These are phyloP conservation scores for Cheilosia variabilis DNA, from an alignment of 2,888 invertebrate species.

Conservation along the genomic window DNA sequence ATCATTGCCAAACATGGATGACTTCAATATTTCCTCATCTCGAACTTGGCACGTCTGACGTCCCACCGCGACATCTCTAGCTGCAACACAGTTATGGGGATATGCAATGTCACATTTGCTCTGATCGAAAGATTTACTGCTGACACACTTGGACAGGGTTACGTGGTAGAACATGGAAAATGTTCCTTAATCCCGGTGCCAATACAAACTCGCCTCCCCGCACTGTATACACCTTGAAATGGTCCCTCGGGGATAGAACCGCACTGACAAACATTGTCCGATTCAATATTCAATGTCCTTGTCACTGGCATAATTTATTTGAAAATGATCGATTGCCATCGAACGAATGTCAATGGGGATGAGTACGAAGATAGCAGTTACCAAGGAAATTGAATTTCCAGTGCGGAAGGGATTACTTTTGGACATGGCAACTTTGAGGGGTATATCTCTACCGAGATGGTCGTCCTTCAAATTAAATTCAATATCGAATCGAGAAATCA, in stretches of 20 bases:
- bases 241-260: neutral
- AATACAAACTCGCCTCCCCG: neutral
- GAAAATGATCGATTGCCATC: conserved; percentile 53
- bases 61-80: neutral
- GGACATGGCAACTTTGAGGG: neutral
- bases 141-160: conserved; percentile 24
- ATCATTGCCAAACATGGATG: conserved; percentile 16
- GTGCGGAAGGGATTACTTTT: conserved; percentile 30
- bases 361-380: neutral
- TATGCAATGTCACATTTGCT: conserved; percentile 23
- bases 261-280: conserved; percentile 38
- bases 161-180: neutral
- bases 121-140: conserved; percentile 14
- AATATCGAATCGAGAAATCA: conserved; percentile 22
- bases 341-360: conserved; percentile 27
- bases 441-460: no score
- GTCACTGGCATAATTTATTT: conserved; percentile 54
- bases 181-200: conserved; percentile 5
- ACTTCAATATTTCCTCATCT: conserved; percentile 9
- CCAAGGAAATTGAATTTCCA: conserved; percentile 41
- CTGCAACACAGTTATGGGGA: neutral
- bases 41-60: conserved; percentile 1
- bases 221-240: neutral
- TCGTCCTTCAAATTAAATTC: conserved; percentile 16
- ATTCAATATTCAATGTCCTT: conserved; percentile 53